Base-by-base conservation (phyloP, 2,888 invertebrate genomes). In the Lochmaea crataegi region DNA sequence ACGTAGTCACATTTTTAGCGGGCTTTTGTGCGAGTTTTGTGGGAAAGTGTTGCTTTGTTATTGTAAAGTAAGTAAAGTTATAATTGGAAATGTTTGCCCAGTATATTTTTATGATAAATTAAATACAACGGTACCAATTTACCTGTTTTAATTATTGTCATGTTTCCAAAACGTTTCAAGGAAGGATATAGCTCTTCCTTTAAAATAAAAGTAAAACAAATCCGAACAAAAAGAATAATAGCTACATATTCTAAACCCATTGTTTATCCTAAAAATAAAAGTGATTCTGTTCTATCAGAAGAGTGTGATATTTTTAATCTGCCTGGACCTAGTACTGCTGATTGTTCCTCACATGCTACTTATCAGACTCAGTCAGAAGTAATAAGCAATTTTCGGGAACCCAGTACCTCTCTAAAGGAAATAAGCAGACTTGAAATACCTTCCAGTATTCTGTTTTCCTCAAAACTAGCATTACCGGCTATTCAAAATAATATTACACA, bases 161-260 rank as follows among this genome's bases (percentile, higher is more conserved):
- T 48, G 48, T 48, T 48, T 48, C 48, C 48, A 48, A 48, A 48
- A 48, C 48, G 14, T 48, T 48, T 48, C 2, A 48, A 48, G 48
- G 48, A 48, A 48, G 48, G 48, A 48, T 48, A 14, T 48, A 48
- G 48, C 48, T 48, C 48, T 48, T 48, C 48, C 48, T 48, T 48
- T 48, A 48, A 48, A 6, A 48, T 6, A 48, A 48, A 48, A 48
- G 48, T 48, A 14, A 14, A 48, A 48, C 48, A 48, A 48, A 48
- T 48, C 48, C 48, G 48, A 14, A 48, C 48, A 48, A 48, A 48
- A 48, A 48, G 48, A 14, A 48, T 48, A 48, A 48, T 48, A 48
- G 48, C 48, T 48, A 48, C 48, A 48, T 48, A 48, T 48, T 48
- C 48, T 48, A 48, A 48, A 48, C 48, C 48, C 11, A 14, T 48